A percentile compares a stretch with the other conserved stretches of the same genome.
Conservation (phyloP, 1,140 invertebrate genomes). For the Aphaenogaster floridana region DNA sequence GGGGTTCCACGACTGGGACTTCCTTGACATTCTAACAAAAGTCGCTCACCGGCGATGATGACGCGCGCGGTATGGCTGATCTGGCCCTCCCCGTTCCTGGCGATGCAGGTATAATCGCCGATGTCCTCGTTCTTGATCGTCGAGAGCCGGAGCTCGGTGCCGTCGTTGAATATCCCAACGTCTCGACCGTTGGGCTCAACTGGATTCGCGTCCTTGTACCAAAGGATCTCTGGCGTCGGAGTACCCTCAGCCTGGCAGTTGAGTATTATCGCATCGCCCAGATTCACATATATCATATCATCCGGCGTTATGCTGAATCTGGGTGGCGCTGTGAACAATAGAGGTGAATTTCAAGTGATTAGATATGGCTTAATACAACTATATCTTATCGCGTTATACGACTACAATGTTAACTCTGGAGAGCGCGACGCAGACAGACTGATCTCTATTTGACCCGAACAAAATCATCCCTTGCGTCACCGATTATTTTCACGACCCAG, state of each 20-base stretch:
- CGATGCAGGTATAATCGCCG: constrained; percentile 97
- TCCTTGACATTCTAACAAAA: constrained; percentile 12
- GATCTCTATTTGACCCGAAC: constrained; percentile 3
- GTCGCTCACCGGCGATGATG: constrained; percentile 95
- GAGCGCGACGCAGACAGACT: background rate
- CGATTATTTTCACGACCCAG: constrained; percentile 28
- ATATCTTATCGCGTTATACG: background rate
- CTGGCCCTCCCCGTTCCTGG: constrained; percentile 97
- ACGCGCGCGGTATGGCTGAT: constrained; percentile 97
- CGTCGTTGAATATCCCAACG: constrained; percentile 95
- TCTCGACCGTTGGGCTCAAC: constrained; percentile 93
- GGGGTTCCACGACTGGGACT: background rate
- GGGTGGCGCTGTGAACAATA: constrained; percentile 90
- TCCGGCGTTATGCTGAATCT: constrained; percentile 96
- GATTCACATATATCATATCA: constrained; percentile 98
- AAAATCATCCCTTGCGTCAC: background rate
- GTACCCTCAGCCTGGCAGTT: constrained; percentile 98
- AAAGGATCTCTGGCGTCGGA: constrained; percentile 95
- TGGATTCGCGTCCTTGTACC: constrained; percentile 96
- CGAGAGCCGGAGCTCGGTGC: constrained; percentile 96
- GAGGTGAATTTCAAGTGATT: background rate
- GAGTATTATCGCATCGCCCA: constrained; percentile 97
- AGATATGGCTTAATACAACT: constrained; percentile 2
- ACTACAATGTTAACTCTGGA: background rate
- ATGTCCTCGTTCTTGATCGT: constrained; percentile 97